Conservation (phyloP, 2,888 invertebrate genomes). For the Apotomis capreana region DNA sequence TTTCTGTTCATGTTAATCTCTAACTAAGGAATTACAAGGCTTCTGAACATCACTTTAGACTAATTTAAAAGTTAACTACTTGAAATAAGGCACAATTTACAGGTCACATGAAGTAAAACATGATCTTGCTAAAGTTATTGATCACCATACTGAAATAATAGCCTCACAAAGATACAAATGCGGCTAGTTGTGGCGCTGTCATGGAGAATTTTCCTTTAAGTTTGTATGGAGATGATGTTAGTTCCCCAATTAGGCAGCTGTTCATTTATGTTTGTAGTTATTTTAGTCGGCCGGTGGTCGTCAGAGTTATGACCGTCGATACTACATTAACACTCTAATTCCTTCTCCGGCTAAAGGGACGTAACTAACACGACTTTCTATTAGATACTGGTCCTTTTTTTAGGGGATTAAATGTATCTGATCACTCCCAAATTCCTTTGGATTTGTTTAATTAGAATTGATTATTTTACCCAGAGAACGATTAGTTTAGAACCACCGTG, state of each 20-base stretch:
- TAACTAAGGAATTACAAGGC: not conserved
- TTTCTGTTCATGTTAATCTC: slow-evolving; percentile 11
- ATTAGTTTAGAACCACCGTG: slow-evolving; percentile 25
- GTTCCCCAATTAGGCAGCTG: not conserved
- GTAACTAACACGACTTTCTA: not conserved
- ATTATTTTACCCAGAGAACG: slow-evolving; percentile 21
- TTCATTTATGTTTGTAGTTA: slow-evolving; percentile 8
- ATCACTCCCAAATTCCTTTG: slow-evolving; percentile 24
- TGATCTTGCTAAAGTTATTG: slow-evolving; percentile 11
- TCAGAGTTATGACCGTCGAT: slow-evolving; percentile 25
- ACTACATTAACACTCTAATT: slow-evolving; percentile 25
- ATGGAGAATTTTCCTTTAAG: not conserved
- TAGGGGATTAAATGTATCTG: not conserved
- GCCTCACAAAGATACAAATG: not conserved
- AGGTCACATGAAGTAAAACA: not conserved
- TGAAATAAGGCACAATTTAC: slow-evolving; percentile 1
- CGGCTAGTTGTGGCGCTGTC: not conserved
- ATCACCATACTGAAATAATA: slow-evolving; percentile 12
- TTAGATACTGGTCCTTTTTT: not conserved
- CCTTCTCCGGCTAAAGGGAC: not conserved
- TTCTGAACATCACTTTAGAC: not conserved
- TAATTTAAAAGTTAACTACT: not conserved
- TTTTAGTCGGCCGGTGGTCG: slow-evolving; percentile 23
- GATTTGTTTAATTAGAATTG: slow-evolving; percentile 34
- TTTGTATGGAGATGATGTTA: not conserved